A percentile compares a stretch with the other conserved stretches of the same genome.
Evolutionary conservation across 2,888 invertebrate species (phyloP).

Genomic region (Hermaeophaga mercurialis): DNA sequence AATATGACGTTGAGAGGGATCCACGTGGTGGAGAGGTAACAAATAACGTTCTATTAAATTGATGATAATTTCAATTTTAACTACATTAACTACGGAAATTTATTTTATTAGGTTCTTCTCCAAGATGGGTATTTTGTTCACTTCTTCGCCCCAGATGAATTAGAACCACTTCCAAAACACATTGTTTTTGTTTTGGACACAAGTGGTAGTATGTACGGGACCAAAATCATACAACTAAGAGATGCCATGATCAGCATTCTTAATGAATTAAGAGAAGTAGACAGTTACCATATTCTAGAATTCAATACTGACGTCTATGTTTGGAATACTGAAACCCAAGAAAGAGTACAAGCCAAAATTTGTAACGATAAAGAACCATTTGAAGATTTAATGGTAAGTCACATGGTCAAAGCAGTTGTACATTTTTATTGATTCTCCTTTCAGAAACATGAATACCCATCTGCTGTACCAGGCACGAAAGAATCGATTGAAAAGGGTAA

Average conservation of each 20-base stretch:
- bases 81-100: too few species aligned
- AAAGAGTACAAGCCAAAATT: constrained; percentile 52
- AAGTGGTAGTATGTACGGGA: constrained; percentile 75
- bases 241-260: constrained; percentile 71
- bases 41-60: too few species aligned
- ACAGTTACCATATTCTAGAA: constrained; percentile 31
- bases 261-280: constrained; percentile 37
- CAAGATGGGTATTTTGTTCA: constrained; percentile 78
- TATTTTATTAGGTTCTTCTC: constrained; percentile 59
- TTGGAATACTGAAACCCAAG: constrained; percentile 35
- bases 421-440: not conserved
- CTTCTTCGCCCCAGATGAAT: constrained; percentile 70
- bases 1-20: constrained; percentile 70
- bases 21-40: constrained; percentile 64
- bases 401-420: too few species aligned
- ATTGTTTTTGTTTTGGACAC: constrained; percentile 76
- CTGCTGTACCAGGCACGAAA: constrained; percentile 4
- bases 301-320: constrained; percentile 29
- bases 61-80: too few species aligned
- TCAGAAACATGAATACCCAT: constrained; percentile 8
- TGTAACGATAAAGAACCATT: constrained; percentile 38
- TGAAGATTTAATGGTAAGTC: constrained; percentile 23
- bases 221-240: constrained; percentile 67
- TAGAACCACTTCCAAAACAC: constrained; percentile 67
- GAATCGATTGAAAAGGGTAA: constrained; percentile 9